Base-by-base conservation (phyloP, 2,113 vertebrate species). In the Vulpes lagopus region DNA sequence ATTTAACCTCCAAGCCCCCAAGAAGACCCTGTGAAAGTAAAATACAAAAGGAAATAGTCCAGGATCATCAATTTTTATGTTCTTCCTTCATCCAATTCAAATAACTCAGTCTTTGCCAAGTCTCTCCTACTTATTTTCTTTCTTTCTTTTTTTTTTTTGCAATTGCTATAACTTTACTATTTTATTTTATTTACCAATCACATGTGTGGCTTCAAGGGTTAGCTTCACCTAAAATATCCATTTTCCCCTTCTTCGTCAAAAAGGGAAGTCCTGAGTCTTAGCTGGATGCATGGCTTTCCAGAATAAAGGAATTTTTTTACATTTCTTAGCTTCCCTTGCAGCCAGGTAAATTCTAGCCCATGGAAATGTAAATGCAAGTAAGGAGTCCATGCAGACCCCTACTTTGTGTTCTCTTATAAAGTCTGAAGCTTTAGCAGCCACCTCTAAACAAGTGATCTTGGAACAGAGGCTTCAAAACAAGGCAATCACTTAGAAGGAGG, bases 181-280 rank as follows among this genome's bases (percentile, higher is more conserved):
- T 93, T 86, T 60, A 51, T 89, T 90, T 85, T 93, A 30, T 93
- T 88, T 25, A 25, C 89, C 96, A 55, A 97, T 87, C 59, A 80
- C 11, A 23, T 19, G 4, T n/a, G 17, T 38, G 16, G 4, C 55
- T 92, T 35, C 65, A 83, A 71, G 81, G 38, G 19, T 78, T 83
- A 80, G n/a, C 84, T 84, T 81, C 85, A 51, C 23, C 27, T 62
- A 30, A 85, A 78, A 30, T 85, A 78, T 0, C 4, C 51, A 57
- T 89, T 85, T 23, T 82, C 49, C 27, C 49, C 14, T 43, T 89
- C 38, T 62, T 82, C 65, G 23, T 94, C 51, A 81, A 17, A 94
- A 92, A 91, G 30, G 59, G n/a, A 82, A 32, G 55, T 64, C 43
- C 19, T 84, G n/a, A 78, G 43, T 84, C n/a, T 86, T 65, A 71